Conservation (phyloP, 2,113 vertebrate species). For the Hipposideros armiger region DNA sequence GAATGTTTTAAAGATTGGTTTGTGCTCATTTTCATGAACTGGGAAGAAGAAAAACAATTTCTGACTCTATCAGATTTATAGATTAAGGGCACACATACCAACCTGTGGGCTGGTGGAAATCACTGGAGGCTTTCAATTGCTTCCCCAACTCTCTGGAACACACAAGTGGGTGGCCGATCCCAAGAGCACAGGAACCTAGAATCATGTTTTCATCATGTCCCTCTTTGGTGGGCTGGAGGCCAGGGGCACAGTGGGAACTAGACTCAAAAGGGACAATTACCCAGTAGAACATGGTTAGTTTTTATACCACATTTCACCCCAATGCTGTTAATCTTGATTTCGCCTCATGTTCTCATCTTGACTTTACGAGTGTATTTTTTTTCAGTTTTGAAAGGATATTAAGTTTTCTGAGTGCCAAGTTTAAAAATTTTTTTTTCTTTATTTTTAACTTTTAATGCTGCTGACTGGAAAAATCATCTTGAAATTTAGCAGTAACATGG, state of each 20-base stretch:
- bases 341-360: background rate
- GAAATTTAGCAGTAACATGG: background rate
- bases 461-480: background rate
- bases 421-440: background rate
- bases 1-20: constrained; percentile 56
- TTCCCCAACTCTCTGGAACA: background rate
- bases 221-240: background rate
- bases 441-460: constrained; percentile 35
- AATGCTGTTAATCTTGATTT: background rate
- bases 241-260: background rate
- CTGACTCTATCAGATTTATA: background rate
- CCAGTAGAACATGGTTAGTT: background rate
- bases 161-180: background rate
- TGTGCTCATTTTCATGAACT: constrained; percentile 68
- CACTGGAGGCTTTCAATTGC: background rate
- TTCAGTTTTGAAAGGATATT: constrained; percentile 9
- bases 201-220: background rate
- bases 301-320: background rate
- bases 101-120: background rate
- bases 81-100: background rate
- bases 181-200: background rate
- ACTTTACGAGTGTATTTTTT: background rate
- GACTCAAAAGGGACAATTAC: background rate
- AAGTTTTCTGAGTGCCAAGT: background rate
- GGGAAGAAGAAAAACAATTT: constrained; percentile 53